Evolutionary conservation across 1,140 invertebrate species (phyloP), one percentile per base, ranked within the genome.

Genomic region (Drosophila kohkoa): DNA sequence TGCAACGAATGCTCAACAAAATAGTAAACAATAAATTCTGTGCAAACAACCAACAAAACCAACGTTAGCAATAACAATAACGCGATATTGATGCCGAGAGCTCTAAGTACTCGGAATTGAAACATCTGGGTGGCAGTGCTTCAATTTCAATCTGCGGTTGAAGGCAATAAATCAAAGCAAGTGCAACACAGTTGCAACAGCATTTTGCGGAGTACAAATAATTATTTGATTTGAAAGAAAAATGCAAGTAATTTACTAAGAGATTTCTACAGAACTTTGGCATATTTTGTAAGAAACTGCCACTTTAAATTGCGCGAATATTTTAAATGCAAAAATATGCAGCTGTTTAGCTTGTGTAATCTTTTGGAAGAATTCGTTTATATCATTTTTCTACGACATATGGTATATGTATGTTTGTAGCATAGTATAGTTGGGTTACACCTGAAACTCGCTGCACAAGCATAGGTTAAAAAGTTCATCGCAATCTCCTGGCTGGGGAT

Each of bases 1-100:
- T 13, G 43, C 32, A 64, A n/a, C 45, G 20, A 41, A 28, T 10
- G 15, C 64, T 58, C 43, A 67, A 38, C 51, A 41, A 66, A 66
- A 48, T 58, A 20, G 66, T 30, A 16, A 43, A 20, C 64, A 45
- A 73, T 67, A 59, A 73, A 67, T 72, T 66, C 46, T 11, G 16
- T 45, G 25, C 38, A 43, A 32, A 4, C 20, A 25, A 25, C 20
- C 54, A 13, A 32, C 28, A 64, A 15, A 25, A 57, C 38, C 52
- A 71, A 38, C 15, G 20, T 25, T 25, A 25, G 20, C 20, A 63
- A 38, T 38, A 38, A 38, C 35, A 38, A 38, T 38, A 7, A 38
- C 35, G 10, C 35, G 10, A 38, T 38, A 38, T n/a, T 30, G 15
- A 5, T 35, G 38, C 35, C 49, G 10, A 38, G 25, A 38, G 25